Conservation (phyloP, 2,113 vertebrate species). For the Cettia cetti region DNA sequence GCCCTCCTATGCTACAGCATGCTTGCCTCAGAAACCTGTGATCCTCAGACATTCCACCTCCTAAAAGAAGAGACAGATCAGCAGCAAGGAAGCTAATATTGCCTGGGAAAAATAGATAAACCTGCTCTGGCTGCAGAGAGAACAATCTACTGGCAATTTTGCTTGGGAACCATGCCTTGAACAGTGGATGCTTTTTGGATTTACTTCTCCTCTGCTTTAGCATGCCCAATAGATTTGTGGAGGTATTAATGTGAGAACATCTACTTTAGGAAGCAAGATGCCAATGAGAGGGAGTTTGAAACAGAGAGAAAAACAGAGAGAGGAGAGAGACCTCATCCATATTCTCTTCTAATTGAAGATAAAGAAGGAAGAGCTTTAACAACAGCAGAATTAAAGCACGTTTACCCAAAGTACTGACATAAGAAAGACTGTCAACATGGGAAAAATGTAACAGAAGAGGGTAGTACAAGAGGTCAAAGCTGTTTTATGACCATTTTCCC, state of each 20-base stretch:
- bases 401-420: accelerated
- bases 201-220: not conserved
- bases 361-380: not conserved
- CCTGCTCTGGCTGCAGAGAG: not conserved
- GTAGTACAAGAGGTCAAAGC: not conserved
- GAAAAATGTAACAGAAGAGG: not conserved
- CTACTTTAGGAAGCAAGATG: not conserved
- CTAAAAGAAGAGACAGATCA: not conserved
- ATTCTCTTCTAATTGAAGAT: not conserved
- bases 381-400: not conserved
- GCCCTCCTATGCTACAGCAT: not conserved
- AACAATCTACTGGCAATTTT: not conserved
- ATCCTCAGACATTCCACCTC: not conserved
- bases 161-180: not conserved
- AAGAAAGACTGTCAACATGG: not conserved
- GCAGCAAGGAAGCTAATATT: not conserved
- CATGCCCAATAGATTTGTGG: not conserved
- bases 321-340: not conserved
- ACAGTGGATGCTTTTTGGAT: not conserved
- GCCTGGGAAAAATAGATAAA: not conserved
- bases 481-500: not conserved
- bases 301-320: not conserved
- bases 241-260: not conserved
- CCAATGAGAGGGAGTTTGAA: accelerated
- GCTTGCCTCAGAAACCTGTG: not conserved